Conservation (phyloP, 2,797 vertebrate genomes). For the Paratrypauchen microcephalus region DNA sequence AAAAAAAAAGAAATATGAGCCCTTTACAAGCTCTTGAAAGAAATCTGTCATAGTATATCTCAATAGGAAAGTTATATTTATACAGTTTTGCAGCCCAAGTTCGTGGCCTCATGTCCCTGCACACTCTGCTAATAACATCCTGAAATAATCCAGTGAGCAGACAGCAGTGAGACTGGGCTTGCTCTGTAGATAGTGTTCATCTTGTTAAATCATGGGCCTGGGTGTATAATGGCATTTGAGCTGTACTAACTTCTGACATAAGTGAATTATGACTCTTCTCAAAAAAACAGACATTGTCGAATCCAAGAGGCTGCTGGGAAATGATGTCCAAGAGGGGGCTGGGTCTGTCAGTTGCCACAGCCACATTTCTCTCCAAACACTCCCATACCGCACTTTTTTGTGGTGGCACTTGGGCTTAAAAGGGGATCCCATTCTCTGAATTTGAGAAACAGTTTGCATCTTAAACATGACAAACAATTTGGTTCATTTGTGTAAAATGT, state of each 20-base stretch:
- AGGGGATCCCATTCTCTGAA: too few species aligned
- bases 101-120: background rate
- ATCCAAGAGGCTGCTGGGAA: constrained; percentile 8
- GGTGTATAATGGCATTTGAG: background rate
- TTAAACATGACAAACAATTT: too few species aligned
- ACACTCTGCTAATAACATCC: background rate
- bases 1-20: too few species aligned
- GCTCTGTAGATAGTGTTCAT: constrained; percentile 2
- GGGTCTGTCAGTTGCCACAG: background rate
- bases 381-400: too few species aligned
- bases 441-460: too few species aligned
- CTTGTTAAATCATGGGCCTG: background rate
- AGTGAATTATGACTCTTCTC: background rate
- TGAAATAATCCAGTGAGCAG: background rate
- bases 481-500: too few species aligned
- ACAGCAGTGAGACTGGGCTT: background rate
- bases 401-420: too few species aligned
- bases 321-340: background rate
- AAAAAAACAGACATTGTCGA: background rate
- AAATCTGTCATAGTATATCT: too few species aligned
- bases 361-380: too few species aligned
- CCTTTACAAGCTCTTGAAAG: too few species aligned
- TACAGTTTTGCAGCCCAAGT: too few species aligned
- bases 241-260: constrained; percentile 1
- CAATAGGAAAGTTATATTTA: too few species aligned